phyloP scores from a whole-genome alignment of 64 coral and sea anemone species.

The Acropora tenuis region DNA sequence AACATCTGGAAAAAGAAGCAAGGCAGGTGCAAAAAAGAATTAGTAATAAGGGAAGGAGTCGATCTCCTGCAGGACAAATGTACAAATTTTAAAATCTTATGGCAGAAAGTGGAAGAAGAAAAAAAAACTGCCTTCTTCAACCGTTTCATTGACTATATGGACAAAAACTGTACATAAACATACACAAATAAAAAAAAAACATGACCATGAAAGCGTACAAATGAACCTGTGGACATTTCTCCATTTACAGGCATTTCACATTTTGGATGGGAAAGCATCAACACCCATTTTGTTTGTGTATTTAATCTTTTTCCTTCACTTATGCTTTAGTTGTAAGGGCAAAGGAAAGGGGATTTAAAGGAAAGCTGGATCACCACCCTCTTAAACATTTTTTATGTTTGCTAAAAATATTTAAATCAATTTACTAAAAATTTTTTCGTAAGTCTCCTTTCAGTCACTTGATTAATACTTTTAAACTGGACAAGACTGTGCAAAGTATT shows the following conservation, averaged over 20 bases:
- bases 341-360: not conserved
- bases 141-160: slow-evolving; percentile 31
- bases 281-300: not conserved
- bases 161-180: slow-evolving; percentile 13
- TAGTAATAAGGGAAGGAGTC: slow-evolving; percentile 33
- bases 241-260: too few relatives aligned
- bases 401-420: slow-evolving; percentile 1
- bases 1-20: slow-evolving; percentile 25
- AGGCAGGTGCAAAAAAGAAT: not conserved
- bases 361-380: not conserved
- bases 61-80: slow-evolving; percentile 46
- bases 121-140: slow-evolving; percentile 21
- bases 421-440: not conserved
- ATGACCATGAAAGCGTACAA: too few relatives aligned
- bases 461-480: too few relatives aligned
- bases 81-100: slow-evolving; percentile 19
- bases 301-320: not conserved
- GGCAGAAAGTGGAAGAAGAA: slow-evolving; percentile 34
- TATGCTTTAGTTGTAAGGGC: slow-evolving; percentile 1
- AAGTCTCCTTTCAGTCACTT: too few relatives aligned
- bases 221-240: too few relatives aligned
- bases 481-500: too few relatives aligned
- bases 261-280: not conserved
- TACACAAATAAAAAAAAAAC: not conserved
- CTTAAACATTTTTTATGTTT: not conserved